Conservation (phyloP, 2,797 vertebrate species). For the Anomalospiza imberbis region DNA sequence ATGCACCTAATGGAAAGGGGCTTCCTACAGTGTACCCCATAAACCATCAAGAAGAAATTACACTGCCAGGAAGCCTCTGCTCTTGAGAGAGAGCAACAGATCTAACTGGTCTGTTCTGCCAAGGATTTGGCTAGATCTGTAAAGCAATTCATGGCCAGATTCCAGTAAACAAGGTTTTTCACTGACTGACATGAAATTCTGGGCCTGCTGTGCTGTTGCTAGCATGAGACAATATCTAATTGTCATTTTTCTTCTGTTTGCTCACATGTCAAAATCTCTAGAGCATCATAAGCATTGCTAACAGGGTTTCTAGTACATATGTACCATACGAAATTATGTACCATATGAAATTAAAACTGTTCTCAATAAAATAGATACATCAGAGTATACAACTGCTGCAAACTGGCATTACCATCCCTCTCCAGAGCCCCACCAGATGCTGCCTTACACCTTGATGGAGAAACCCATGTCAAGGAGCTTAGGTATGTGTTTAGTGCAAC, state of each 20-base stretch:
- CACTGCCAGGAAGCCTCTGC: not conserved
- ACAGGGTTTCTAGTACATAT: not conserved
- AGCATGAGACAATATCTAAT: constrained; percentile 40
- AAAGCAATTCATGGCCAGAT: constrained; percentile 16
- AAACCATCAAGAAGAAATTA: not conserved
- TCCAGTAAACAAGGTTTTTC: constrained; percentile 48
- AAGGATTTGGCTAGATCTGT: constrained; percentile 28
- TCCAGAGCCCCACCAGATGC: not conserved
- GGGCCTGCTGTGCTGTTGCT: constrained; percentile 37
- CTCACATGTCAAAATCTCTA: not conserved
- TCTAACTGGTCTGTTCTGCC: constrained; percentile 23
- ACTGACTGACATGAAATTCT: constrained; percentile 41
- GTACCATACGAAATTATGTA: not conserved
- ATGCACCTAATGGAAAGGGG: not conserved
- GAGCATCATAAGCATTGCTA: not conserved
- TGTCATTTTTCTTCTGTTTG: constrained; percentile 47
- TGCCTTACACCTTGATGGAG: not conserved
- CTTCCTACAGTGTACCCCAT: not conserved
- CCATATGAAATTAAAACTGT: not conserved
- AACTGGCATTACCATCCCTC: not conserved
- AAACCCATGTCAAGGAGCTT: not conserved
- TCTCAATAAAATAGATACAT: not conserved
- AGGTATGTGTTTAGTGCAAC: not conserved
- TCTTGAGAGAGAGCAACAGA: constrained; percentile 3
- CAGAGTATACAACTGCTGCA: not conserved